These are phyloP conservation scores for Lepidotrigona ventralis DNA, from an alignment of 1,140 invertebrate species.

Conservation along the genomic window DNA sequence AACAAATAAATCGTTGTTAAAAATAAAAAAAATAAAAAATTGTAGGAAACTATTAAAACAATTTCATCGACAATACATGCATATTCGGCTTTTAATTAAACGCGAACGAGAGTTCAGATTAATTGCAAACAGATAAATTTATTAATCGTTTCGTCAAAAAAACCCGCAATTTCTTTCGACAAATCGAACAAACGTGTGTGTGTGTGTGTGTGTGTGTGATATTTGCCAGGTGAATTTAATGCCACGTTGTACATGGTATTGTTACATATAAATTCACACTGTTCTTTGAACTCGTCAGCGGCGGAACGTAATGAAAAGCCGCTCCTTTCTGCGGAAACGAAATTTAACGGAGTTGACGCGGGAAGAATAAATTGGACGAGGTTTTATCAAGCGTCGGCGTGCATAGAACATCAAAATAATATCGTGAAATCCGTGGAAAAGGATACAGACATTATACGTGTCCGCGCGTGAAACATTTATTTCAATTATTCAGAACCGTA, in stretches of 20 bases:
- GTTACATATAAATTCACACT: conserved; percentile 1
- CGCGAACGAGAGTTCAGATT: neutral
- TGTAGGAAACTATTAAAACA: neutral
- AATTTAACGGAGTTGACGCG: conserved; percentile 8
- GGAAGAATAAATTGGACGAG: conserved; percentile 24
- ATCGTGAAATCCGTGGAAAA: conserved; percentile 10
- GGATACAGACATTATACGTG: conserved; percentile 6
- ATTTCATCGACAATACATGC: neutral
- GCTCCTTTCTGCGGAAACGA: neutral
- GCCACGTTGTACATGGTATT: neutral
- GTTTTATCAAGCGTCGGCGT: conserved; percentile 20
- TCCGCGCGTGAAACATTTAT: conserved; percentile 13
- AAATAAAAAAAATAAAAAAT: too few relatives aligned
- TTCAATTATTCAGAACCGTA: conserved; percentile 12
- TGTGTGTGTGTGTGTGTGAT: neutral
- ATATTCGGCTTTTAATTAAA: too few relatives aligned
- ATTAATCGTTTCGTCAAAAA: neutral
- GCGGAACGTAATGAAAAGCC: neutral
- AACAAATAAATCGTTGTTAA: too few relatives aligned
- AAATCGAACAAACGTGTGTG: neutral
- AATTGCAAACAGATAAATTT: neutral
- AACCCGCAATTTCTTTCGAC: neutral
- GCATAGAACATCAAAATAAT: conserved; percentile 11
- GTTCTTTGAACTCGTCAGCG: neutral
- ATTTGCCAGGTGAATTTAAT: neutral